Evolutionary conservation across 2,888 invertebrate genomes (phyloP).

Genomic region (Kuschelorhynchus macadamiae): DNA sequence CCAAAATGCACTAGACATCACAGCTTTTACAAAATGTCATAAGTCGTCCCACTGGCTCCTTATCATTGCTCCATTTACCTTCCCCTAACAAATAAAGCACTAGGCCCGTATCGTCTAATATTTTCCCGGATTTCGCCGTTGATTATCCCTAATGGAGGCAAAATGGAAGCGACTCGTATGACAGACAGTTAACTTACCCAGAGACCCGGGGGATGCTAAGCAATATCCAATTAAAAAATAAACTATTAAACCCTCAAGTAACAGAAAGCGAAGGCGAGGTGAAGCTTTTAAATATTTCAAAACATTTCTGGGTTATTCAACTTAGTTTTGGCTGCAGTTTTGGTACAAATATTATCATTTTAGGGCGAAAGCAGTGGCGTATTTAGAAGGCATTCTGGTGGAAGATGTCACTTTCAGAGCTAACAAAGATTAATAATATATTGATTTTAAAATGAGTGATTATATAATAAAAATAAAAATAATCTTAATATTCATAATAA

Average conservation of each 20-base stretch:
- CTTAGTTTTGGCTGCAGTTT: conserved; percentile 17
- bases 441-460: too few relatives aligned
- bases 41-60: conserved; percentile 22
- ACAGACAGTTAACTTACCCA: conserved; percentile 59
- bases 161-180: conserved; percentile 66
- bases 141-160: conserved; percentile 65
- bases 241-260: conserved; percentile 64
- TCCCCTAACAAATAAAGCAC: conserved; percentile 52
- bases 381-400: too few relatives aligned
- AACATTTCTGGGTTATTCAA: conserved; percentile 15
- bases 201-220: conserved; percentile 44
- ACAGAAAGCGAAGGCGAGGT: conserved; percentile 46
- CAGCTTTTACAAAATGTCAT: conserved; percentile 32
- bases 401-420: too few relatives aligned
- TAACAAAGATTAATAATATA: too few relatives aligned
- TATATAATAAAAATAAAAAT: too few relatives aligned
- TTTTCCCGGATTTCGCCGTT: conserved; percentile 55
- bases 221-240: conserved; percentile 66
- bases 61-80: conserved; percentile 49
- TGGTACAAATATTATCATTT: conserved; percentile 18
- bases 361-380: neutral
- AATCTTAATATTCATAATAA: too few relatives aligned
- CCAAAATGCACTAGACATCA: conserved; percentile 36
- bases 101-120: conserved; percentile 52
- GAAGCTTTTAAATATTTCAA: conserved; percentile 46